A percentile compares a stretch with the other conserved stretches of the same genome.
Conservation (phyloP, 2,888 invertebrate genomes). For the Luperina nickerlii region DNA sequence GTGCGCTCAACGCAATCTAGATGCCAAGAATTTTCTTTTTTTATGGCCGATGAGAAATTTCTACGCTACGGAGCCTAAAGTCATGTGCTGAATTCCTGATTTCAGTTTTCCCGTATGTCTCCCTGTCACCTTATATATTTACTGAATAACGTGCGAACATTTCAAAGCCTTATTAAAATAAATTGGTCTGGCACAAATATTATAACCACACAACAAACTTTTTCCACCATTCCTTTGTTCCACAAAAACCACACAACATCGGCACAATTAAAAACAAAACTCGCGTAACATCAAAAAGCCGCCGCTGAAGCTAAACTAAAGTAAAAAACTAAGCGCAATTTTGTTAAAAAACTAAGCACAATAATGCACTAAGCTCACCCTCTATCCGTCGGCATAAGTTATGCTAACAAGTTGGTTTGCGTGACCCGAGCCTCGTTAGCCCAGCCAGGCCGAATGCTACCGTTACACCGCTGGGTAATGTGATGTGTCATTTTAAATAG, state of each 20-base stretch:
- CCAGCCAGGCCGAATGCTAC: conserved; percentile 55
- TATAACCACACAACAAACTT: not conserved
- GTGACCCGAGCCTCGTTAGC: conserved; percentile 72
- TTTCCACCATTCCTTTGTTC: conserved; percentile 9
- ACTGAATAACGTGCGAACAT: not conserved
- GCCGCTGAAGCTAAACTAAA: conserved; percentile 56
- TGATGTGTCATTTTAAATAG: conserved; percentile 74
- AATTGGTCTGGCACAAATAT: not conserved
- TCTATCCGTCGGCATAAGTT: conserved; percentile 83
- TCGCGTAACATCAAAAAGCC: conserved; percentile 58
- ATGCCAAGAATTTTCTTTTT: too few species aligned
- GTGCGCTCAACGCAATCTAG: too few species aligned
- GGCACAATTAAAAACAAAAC: conserved; percentile 47
- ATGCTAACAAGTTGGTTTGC: conserved; percentile 83
- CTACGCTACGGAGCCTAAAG: too few species aligned
- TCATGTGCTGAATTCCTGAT: too few species aligned
- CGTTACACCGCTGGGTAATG: conserved; percentile 61
- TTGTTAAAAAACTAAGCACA: conserved; percentile 78
- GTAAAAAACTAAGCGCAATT: conserved; percentile 74
- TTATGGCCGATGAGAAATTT: too few species aligned
- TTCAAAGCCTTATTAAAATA: conserved; percentile 20
- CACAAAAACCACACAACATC: conserved; percentile 24
- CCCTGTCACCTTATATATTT: not conserved
- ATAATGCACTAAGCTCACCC: conserved; percentile 80
- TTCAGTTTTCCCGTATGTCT: too few species aligned